Base-by-base conservation (phyloP, 2,888 invertebrate species). In the Digitonthophagus gazella region DNA sequence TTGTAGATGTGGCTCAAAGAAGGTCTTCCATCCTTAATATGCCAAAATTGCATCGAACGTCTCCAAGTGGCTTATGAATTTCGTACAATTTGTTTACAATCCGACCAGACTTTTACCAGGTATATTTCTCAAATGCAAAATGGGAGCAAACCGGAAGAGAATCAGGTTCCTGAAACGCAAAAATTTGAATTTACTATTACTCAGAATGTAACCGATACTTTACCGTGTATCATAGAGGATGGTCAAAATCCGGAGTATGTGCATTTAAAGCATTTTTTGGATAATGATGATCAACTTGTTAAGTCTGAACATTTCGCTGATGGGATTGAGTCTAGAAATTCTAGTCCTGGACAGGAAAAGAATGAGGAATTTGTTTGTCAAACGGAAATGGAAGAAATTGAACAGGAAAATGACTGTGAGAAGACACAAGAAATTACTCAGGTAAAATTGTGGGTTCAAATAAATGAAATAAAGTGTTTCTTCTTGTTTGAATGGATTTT, bases 191-290 rank as follows among this genome's bases (percentile, higher is more conserved):
- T 78, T 74, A 72, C 73, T 2, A 71, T 76, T 67, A 67, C 77
- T 8, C 72, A 75, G 19, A 71, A 69, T 14, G 72, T 72, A 19
- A 65, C 66, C 15, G 75, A 77, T 15, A 74, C 74, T 19, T 68
- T 77, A 19, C 73, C 76, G n/a, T 74, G 77, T 18, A 77, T 76
- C 4, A 76, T 75, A 6, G 79, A 78, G 70, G 79, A 78, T 65
- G 76, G 76, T 3, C 78, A 78, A 69, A 80, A 79, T 73, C 75
- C 78, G 1, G 80, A 80, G 69, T 81, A 80, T 74, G 68, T 81
- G 18, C 80, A 81, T 73, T 72, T 81, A 18, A 81, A 81, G 71
- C 81, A 81, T 75, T 81, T 81, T 71, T 73, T 81, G 66, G 81
- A 81, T 72, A 79, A 77, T 72, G 80, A 80, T 55, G 80, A 79